Percentiles rank a stretch among this genome's conserved stretches.
Conservation (phyloP, 2,888 invertebrate genomes). For the Theretra japonica region DNA sequence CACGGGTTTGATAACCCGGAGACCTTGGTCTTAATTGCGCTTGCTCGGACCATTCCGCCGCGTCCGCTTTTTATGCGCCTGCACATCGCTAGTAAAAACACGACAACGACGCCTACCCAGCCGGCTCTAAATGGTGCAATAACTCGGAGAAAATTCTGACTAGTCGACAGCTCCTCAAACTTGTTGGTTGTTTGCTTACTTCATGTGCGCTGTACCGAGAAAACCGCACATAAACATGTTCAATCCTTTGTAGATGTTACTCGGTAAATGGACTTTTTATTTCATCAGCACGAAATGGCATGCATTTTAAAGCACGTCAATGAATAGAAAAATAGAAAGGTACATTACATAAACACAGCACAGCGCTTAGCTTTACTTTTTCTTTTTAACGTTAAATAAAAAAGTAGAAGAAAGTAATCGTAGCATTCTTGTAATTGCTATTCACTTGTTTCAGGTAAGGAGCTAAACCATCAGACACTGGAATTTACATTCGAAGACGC, state of each 20-base stretch:
- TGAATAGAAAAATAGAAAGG: conserved; percentile 27
- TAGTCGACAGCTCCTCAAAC: conserved; percentile 59
- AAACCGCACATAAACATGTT: conserved; percentile 61
- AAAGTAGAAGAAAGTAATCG: not conserved
- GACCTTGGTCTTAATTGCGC: conserved; percentile 85
- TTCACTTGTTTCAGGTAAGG: conserved; percentile 63
- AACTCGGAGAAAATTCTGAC: conserved; percentile 62
- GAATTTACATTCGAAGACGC: not conserved
- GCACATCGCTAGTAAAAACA: conserved; percentile 83
- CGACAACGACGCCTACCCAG: conserved; percentile 70
- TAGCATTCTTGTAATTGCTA: conserved; percentile 22
- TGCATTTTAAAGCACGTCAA: conserved; percentile 34
- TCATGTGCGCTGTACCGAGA: conserved; percentile 73
- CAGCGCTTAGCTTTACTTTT: not conserved
- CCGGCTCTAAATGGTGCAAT: conserved; percentile 68
- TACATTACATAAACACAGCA: conserved; percentile 18
- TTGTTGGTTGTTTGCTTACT: conserved; percentile 65
- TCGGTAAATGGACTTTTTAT: conserved; percentile 61
- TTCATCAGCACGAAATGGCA: conserved; percentile 49
- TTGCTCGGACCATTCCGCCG: conserved; percentile 80
- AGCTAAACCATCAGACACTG: conserved; percentile 2
- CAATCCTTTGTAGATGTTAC: conserved; percentile 65
- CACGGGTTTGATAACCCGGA: conserved; percentile 84
- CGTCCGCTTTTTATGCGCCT: conserved; percentile 83
- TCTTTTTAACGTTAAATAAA: not conserved